Evolutionary conservation across 1,140 invertebrate genomes (phyloP), one percentile per base, ranked within the genome.

Genomic region (Parapsyche elsis): DNA sequence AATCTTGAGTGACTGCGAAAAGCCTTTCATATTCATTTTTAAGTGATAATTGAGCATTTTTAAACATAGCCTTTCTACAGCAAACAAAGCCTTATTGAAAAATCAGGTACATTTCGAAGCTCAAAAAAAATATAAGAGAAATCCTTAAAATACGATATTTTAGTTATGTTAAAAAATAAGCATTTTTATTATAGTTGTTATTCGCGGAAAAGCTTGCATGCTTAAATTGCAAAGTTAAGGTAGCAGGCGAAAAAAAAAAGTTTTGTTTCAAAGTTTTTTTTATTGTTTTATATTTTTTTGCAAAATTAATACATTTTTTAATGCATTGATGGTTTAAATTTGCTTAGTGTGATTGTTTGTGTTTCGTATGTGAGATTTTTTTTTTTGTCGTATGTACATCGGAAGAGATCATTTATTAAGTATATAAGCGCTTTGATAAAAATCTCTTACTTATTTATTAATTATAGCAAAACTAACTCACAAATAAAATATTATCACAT

Each of bases 1-100:
- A n/a, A 9, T 26, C 9, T 67, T 23, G 10, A 9, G 14, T 9
- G n/a, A 67, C 14, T 9, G 64, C 5, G 64, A 9, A 12, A 67
- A 67, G 64, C 64, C 24, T 67, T 67, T 67, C 64, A 67, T 23
- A 14, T 26, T 67, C 12, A 12, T 64, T 64, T 24, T 64, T 26
- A 26, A 67, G 14, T 26, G 30, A 38, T n/a, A n/a, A 38, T 38
- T 38, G 30, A 53, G 49, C 10, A 53, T 19, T 53, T 61, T 19
- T 38, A 38, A 61, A 61, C 9, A 9, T 19, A 21, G 16, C 16
- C 7, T 61, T 61, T 19, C 57, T 61, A 61, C 16, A 19, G 16
- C 57, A 61, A 61, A 61, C 10, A 19, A 61, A 61, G 57, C 57
- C 21, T 21, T 61, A 19, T n/a, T 61, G 14, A 19, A 1, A 61